Percentiles rank a stretch among this genome's conserved stretches.
These are phyloP conservation scores for Phylloscopus whistleri DNA, from an alignment of 2,113 vertebrate genomes.

Conservation along the genomic window DNA sequence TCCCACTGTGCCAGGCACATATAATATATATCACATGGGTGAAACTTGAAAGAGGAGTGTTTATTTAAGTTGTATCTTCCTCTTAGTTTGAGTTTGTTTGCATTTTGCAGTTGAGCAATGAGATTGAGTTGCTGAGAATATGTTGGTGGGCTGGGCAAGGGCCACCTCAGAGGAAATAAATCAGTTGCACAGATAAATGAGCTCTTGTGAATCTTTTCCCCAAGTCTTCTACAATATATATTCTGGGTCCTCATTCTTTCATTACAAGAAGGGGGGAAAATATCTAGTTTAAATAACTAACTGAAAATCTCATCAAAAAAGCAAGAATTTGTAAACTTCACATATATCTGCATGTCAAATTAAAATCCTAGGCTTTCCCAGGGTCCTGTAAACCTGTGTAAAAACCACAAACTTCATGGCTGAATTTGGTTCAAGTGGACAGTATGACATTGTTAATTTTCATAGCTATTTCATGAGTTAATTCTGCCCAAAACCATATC, in stretches of 20 bases:
- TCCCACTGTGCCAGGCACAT: neutral
- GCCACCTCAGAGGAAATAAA: neutral
- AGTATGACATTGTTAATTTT: neutral
- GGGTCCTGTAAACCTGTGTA: neutral
- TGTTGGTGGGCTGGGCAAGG: neutral
- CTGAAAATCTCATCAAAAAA: neutral
- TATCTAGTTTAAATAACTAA: neutral
- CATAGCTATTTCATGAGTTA: neutral
- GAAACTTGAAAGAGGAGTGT: neutral
- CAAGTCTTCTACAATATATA: neutral
- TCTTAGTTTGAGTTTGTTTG: neutral
- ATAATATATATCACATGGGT: neutral
- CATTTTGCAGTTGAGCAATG: neutral
- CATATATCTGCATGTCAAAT: neutral
- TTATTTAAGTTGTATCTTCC: slow-evolving; percentile 18
- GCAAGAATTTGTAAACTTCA: neutral
- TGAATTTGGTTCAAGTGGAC: neutral
- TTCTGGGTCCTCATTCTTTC: neutral
- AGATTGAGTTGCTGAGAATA: neutral
- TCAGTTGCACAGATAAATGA: neutral
- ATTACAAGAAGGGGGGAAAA: neutral
- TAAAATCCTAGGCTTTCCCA: neutral
- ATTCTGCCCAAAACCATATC: neutral
- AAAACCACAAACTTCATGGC: neutral
- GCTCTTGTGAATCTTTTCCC: neutral